Evolutionary conservation across 2,797 vertebrate species (phyloP), one percentile per base, ranked within the genome.

Genomic region (Eulemur albifrons): DNA sequence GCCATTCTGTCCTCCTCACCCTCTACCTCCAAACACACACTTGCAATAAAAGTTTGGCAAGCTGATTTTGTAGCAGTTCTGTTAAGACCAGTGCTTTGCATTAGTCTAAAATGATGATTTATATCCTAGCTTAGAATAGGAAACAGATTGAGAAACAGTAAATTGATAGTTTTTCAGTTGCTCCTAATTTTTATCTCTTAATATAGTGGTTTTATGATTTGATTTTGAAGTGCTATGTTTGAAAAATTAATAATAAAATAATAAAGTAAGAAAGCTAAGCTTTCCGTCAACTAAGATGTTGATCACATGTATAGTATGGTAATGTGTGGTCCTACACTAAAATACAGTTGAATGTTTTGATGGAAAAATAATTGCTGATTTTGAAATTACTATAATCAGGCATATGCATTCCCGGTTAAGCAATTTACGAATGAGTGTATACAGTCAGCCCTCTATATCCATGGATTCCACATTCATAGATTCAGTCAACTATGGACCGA

Each of bases 221-320:
- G 21, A 54, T 75, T 95, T 89, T 45, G 30, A 85, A 85, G 38
- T 45, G 20, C 25, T 70, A 1, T 89, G 32, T 79, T 93, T 65
- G 63, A 95, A 93, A 85, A 90, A 76, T 76, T 88, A 80, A 27
- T 95, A 86, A 77, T 54, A 70, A 59, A 79, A 23, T 95, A 86
- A 79, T 57, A 72, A 61, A 35, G 45, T 18, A 52, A 38, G 79
- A 88, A 82, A 88, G 23, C n/a, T 32, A 85, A 93, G 30, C 38
- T 88, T 70, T 95, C n/a, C 10, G 30, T 79, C n/a, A 54, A 54
- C 20, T 79, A 63, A 75, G 21, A 32, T 88, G 40, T 50, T 61
- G 13, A 21, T 77, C 40, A n/a, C 40, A n/a, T 83, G 63, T 88
- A 18, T 95, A 30, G 30, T 93, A 48, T 23, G 38, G 30, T 72